Percentiles rank a stretch among this genome's conserved stretches.
Evolutionary conservation across 2,888 invertebrate genomes (phyloP).

Genomic region (Athalia cordata): DNA sequence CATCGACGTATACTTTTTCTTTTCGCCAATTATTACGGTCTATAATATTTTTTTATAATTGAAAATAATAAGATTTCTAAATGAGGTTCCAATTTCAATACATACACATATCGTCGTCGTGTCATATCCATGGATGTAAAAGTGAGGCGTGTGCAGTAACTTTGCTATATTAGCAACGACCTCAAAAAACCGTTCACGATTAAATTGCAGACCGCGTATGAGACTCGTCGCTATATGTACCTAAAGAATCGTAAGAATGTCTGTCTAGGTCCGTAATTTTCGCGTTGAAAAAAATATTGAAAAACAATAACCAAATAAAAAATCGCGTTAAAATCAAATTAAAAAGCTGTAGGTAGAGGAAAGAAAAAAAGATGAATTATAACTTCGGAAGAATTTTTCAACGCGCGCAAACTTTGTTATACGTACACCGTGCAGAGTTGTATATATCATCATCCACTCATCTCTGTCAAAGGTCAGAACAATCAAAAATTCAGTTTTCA

Average conservation of each 20-base stretch:
- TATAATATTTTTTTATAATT: too few relatives aligned
- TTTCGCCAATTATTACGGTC: too few relatives aligned
- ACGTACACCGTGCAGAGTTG: not conserved
- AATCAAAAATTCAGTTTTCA: constrained; percentile 10
- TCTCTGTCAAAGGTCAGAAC: constrained; percentile 4
- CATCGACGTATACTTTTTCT: too few relatives aligned
- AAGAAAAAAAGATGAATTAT: too few relatives aligned
- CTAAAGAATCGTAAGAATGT: constrained; percentile 17
- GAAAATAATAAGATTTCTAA: too few relatives aligned
- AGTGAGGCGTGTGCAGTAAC: not conserved
- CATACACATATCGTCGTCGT: too few relatives aligned
- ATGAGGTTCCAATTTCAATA: too few relatives aligned
- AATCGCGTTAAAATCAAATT: not conserved
- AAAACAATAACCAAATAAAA: not conserved
- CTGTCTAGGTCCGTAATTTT: not conserved
- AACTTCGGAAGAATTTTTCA: too few relatives aligned
- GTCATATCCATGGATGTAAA: not conserved
- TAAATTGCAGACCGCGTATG: not conserved
- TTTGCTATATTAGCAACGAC: not conserved
- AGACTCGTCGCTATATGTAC: not conserved
- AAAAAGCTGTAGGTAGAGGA: too few relatives aligned
- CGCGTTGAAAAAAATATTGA: not conserved
- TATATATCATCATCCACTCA: too few relatives aligned
- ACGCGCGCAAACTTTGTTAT: not conserved
- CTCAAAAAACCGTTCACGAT: constrained; percentile 1